phyloP scores from a whole-genome alignment of 2,888 invertebrate species.

The Eristalis tenax region DNA sequence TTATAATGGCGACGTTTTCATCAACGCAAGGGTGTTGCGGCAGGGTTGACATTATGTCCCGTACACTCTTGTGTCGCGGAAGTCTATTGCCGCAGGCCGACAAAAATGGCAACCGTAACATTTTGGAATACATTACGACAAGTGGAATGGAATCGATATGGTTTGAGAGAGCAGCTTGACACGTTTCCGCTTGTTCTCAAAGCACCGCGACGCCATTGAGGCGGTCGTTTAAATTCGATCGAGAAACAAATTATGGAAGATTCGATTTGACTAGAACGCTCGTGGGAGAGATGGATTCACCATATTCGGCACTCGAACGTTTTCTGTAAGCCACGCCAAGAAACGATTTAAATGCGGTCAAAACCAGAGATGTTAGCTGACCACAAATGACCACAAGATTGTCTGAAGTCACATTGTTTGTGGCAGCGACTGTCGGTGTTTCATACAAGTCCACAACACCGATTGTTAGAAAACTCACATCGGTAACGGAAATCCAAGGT shows the following conservation, averaged over 20 bases:
- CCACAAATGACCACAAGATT: not conserved
- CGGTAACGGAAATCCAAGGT: not conserved
- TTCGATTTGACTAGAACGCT: not conserved
- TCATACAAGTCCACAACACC: not conserved
- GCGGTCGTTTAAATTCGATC: not conserved
- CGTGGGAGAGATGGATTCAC: not conserved
- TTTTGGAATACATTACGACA: constrained; percentile 7
- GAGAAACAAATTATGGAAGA: not conserved
- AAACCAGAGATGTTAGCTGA: not conserved
- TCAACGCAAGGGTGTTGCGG: too few species aligned
- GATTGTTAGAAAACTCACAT: not conserved
- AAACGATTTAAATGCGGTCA: not conserved
- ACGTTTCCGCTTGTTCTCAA: constrained; percentile 1
- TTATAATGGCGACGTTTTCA: too few species aligned
- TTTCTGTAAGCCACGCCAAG: not conserved
- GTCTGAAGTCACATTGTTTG: not conserved
- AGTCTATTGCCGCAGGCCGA: not conserved
- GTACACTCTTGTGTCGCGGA: constrained; percentile 5
- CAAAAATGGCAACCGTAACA: constrained; percentile 24
- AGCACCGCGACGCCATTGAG: not conserved
- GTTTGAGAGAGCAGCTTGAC: not conserved
- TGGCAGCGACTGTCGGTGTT: not conserved
- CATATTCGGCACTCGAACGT: not conserved
- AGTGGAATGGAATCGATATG: not conserved
- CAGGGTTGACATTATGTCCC: not conserved